Evolutionary conservation across 2,888 invertebrate genomes (phyloP).

Genomic region (Ectropis crepuscularia): DNA sequence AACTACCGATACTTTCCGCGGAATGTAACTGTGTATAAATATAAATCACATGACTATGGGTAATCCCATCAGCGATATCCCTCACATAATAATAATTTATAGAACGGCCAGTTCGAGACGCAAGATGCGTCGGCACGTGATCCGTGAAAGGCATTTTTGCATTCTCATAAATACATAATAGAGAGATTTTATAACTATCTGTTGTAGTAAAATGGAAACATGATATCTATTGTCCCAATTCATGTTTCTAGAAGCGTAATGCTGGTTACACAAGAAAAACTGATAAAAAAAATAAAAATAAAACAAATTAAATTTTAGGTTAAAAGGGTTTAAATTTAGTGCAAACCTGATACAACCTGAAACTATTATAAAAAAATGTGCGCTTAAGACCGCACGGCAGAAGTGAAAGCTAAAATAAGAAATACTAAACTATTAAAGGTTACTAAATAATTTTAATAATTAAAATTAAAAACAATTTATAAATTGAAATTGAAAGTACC

Average conservation of each 20-base stretch:
- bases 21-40: not conserved
- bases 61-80: slow-evolving; percentile 5
- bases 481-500: no score
- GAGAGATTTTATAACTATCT: slow-evolving; percentile 53
- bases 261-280: slow-evolving; percentile 6
- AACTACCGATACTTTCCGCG: no score
- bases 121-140: slow-evolving; percentile 52
- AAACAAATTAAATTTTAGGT: no score
- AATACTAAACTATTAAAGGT: no score
- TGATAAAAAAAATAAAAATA: no score
- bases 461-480: no score
- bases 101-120: slow-evolving; percentile 47
- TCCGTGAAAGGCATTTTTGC: slow-evolving; percentile 59
- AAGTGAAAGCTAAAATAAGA: no score
- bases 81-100: slow-evolving; percentile 36
- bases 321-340: no score
- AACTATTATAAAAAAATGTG: no score
- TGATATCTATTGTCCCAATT: slow-evolving; percentile 12
- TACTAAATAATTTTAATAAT: no score
- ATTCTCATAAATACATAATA: slow-evolving; percentile 48
- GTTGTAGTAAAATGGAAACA: slow-evolving; percentile 25
- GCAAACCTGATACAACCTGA: no score
- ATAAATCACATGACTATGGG: slow-evolving; percentile 14
- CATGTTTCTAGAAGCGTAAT: not conserved
- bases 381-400: no score